phyloP scores from a whole-genome alignment of 23 tunicate genomes.

The Ciona savignyi region DNA sequence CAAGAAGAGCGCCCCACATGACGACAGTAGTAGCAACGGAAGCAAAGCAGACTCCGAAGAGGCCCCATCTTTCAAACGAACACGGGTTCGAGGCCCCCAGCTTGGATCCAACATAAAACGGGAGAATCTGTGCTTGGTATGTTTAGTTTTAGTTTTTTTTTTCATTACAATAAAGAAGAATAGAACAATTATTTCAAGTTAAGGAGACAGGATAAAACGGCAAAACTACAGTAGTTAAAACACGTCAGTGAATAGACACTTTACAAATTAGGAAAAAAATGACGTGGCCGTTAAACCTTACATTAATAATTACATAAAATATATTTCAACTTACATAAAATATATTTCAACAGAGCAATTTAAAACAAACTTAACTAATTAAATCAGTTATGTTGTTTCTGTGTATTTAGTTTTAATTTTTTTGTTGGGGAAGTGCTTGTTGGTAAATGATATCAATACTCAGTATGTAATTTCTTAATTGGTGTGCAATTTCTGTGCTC shows the following conservation, averaged over 20 bases:
- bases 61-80: neutral
- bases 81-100: slow-evolving; percentile 25
- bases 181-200: too few species aligned
- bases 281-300: too few species aligned
- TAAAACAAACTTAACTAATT: too few species aligned
- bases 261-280: neutral
- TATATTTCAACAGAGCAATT: neutral
- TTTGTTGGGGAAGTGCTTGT: neutral
- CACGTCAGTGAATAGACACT: too few species aligned
- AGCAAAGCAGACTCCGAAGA: slow-evolving; percentile 11
- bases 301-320: too few species aligned
- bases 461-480: too few species aligned
- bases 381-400: too few species aligned
- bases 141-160: neutral
- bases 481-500: too few species aligned
- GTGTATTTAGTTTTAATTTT: neutral
- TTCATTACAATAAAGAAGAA: neutral
- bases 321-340: too few species aligned
- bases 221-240: too few species aligned
- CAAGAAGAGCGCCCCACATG: neutral
- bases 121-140: slow-evolving; percentile 41
- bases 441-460: too few species aligned
- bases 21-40: slow-evolving; percentile 16
- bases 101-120: slow-evolving; percentile 35
- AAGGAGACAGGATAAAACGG: too few species aligned